These are phyloP conservation scores for Fregata magnificens DNA, from an alignment of 2,113 vertebrate species.

Conservation along the genomic window DNA sequence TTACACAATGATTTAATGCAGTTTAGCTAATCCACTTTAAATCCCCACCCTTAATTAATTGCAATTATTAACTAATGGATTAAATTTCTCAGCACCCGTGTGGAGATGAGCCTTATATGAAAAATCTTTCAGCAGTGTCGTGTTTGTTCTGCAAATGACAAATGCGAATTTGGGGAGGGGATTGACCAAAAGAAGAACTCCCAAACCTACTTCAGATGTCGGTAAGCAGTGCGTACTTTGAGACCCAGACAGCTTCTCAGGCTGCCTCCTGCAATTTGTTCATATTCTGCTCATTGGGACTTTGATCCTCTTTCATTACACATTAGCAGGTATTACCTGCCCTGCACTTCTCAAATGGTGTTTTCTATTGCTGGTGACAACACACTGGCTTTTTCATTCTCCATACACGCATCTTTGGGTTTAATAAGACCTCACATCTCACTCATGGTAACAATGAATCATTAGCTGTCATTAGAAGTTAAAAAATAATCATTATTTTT, in stretches of 20 bases:
- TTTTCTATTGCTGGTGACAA: neutral
- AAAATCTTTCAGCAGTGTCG: neutral
- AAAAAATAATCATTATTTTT: neutral
- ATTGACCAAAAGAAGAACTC: neutral
- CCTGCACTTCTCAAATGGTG: fast-evolving
- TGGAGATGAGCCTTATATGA: neutral
- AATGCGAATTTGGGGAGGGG: fast-evolving
- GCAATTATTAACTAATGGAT: neutral
- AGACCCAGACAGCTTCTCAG: neutral
- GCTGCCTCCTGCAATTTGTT: neutral
- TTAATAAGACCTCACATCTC: neutral
- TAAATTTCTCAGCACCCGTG: neutral
- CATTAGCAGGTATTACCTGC: neutral
- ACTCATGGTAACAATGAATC: neutral
- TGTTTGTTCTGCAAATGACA: neutral
- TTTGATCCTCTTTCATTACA: fast-evolving
- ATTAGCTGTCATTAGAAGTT: neutral
- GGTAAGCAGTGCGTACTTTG: fast-evolving
- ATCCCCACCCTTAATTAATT: neutral
- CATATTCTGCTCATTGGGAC: neutral
- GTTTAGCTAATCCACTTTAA: neutral
- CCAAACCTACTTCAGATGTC: neutral
- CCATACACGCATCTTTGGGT: neutral
- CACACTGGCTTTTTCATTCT: neutral
- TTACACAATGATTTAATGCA: neutral